phyloP scores from a whole-genome alignment of 2,888 invertebrate genomes.

The Polydesmus complanatus region DNA sequence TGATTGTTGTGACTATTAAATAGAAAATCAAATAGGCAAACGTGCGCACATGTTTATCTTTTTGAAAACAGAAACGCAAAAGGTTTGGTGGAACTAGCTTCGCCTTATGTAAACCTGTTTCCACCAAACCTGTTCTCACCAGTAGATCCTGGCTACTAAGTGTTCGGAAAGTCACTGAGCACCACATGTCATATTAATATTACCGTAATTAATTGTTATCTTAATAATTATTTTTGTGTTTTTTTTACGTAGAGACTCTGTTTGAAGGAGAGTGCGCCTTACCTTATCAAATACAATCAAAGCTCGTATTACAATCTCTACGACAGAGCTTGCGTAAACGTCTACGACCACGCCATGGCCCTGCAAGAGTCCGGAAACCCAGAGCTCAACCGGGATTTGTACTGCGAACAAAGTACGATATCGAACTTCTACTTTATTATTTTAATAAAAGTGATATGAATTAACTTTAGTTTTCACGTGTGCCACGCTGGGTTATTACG shows the following conservation, averaged over 20 bases:
- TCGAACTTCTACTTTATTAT: neutral
- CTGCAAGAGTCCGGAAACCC: neutral
- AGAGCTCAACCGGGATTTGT: neutral
- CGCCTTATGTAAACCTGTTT: no score
- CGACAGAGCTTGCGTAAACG: neutral
- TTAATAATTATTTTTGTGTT: no score
- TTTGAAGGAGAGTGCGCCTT: neutral
- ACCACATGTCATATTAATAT: no score
- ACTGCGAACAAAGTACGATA: neutral
- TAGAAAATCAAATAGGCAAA: neutral
- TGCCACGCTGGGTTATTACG: neutral
- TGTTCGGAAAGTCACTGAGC: no score
- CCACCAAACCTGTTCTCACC: no score
- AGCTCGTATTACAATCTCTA: neutral
- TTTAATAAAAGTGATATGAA: neutral
- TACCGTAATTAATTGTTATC: no score
- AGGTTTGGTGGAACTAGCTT: no score
- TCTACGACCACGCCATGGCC: neutral
- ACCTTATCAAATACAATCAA: neutral
- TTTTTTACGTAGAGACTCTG: no score
- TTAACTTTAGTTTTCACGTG: neutral
- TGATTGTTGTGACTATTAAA: no score
- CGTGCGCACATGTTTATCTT: neutral
- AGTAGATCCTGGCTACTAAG: no score
- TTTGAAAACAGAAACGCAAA: neutral